These are phyloP conservation scores for Zapornia atra DNA, from an alignment of 2,113 vertebrate species.

Conservation along the genomic window DNA sequence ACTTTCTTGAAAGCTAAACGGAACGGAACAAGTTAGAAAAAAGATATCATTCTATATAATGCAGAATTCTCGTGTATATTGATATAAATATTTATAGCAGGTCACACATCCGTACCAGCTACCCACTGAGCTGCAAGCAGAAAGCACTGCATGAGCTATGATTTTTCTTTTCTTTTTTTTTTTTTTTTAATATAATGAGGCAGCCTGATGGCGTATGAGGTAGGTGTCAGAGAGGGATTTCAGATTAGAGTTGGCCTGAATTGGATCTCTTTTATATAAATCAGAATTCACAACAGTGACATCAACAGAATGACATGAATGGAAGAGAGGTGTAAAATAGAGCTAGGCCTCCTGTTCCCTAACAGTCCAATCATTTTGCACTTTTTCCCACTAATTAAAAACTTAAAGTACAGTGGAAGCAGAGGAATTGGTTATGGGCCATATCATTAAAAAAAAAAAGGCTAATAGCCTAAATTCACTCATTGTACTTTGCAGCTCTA, in stretches of 20 bases:
- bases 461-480: slow-evolving; percentile 1
- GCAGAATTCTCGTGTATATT: background rate
- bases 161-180: background rate
- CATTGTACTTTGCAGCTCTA: background rate
- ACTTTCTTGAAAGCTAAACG: background rate
- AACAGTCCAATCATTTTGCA: background rate
- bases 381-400: background rate
- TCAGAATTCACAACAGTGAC: slow-evolving; percentile 58
- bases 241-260: slow-evolving; percentile 5
- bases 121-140: slow-evolving; percentile 22
- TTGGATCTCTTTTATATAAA: slow-evolving; percentile 6
- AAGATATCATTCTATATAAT: background rate
- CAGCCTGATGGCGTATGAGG: slow-evolving; percentile 19
- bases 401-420: background rate
- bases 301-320: slow-evolving; percentile 62
- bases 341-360: slow-evolving; percentile 19
- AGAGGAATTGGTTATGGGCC: background rate
- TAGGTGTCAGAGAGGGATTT: slow-evolving; percentile 38
- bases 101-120: background rate
- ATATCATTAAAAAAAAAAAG: background rate
- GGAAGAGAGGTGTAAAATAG: slow-evolving; percentile 46
- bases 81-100: slow-evolving; percentile 6
- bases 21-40: background rate
- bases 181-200: background rate
- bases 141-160: slow-evolving; percentile 1